Evolutionary conservation across 2,113 vertebrate genomes (phyloP), one percentile per base, ranked within the genome.

Genomic region (Lepus europaeus): DNA sequence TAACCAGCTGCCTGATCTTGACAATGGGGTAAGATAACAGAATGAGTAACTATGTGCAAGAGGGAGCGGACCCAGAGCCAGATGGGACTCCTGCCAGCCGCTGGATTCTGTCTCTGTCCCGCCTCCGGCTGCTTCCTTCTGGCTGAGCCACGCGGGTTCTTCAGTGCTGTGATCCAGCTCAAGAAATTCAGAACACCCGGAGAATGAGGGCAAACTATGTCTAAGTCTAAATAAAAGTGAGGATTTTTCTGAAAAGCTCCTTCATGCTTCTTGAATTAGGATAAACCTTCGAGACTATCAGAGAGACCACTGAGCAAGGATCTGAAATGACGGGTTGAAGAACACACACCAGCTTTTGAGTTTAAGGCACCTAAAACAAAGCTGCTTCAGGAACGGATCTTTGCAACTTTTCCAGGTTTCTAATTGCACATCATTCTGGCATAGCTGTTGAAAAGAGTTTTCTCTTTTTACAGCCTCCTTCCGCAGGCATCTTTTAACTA

Each of bases 91-190:
- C 97, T 98, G 98, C 79, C 98, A 98, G 0, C 97, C 97, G 97
- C 97, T 98, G 99, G 25, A 97, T 99, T 36, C 98, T 99, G 98
- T 99, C 99, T 81, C 97, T 99, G 95, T 98, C 98, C 96, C 98
- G 98, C 81, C 98, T 98, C 25, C 98, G 98, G 8, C 98, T 98
- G 79, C 95, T 97, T 25, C 98, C 97, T 31, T 98, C 96, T 70
- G 95, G 96, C 51, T 97, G 96, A 9, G 99, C 98, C 7, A 98
- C 0, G 98, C 98, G 19, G 56, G 56, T 59, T 99, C 99, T 81
- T 99, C 99, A 0, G 98, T 98, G 20, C 36, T 13, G 6, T 19
- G 45, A 33, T 1, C 20, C 11, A 69, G 87, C 59, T 31, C 9
- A 2, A 36, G 49, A 80, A 84, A 77, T 72, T 16, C 49, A 29